These are phyloP conservation scores for Cephus nigrinus DNA, from an alignment of 2,888 invertebrate species.

Conservation along the genomic window DNA sequence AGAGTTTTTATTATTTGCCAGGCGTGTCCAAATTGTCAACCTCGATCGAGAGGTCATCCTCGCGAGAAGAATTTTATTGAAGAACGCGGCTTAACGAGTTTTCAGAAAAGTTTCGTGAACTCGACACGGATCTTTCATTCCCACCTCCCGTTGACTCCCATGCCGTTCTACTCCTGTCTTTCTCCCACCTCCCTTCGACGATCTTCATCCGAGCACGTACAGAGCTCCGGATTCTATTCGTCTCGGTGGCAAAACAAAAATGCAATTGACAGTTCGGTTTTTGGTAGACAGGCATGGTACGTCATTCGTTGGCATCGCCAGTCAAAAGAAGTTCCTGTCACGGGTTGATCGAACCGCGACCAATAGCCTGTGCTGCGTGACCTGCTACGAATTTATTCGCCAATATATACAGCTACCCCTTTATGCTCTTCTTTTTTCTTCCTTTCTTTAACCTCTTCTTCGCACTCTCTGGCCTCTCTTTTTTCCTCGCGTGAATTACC, in stretches of 20 bases:
- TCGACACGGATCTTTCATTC: conserved; percentile 21
- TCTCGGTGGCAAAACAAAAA: conserved; percentile 19
- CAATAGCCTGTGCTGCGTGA: conserved; percentile 31
- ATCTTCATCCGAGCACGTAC: conserved; percentile 51
- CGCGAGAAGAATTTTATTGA: neutral
- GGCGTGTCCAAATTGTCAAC: neutral
- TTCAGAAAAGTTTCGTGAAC: conserved; percentile 59
- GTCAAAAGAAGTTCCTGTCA: conserved; percentile 44
- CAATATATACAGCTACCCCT: neutral
- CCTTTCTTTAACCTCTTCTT: conserved; percentile 16
- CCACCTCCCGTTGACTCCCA: conserved; percentile 32
- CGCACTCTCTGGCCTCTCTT: conserved; percentile 5
- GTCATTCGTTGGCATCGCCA: conserved; percentile 25
- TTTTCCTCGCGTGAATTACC: conserved; percentile 17
- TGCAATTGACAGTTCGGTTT: conserved; percentile 30
- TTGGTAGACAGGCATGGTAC: conserved; percentile 19
- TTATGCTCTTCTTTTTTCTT: conserved; percentile 6
- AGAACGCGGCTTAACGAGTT: conserved; percentile 44
- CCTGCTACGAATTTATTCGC: conserved; percentile 22
- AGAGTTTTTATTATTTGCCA: neutral
- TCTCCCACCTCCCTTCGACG: conserved; percentile 44
- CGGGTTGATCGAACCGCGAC: conserved; percentile 48
- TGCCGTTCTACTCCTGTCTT: conserved; percentile 14
- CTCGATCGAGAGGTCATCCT: neutral
- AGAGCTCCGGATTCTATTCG: conserved; percentile 18